Conservation (phyloP, 2,888 invertebrate genomes). For the Zaprionus lineosus region DNA sequence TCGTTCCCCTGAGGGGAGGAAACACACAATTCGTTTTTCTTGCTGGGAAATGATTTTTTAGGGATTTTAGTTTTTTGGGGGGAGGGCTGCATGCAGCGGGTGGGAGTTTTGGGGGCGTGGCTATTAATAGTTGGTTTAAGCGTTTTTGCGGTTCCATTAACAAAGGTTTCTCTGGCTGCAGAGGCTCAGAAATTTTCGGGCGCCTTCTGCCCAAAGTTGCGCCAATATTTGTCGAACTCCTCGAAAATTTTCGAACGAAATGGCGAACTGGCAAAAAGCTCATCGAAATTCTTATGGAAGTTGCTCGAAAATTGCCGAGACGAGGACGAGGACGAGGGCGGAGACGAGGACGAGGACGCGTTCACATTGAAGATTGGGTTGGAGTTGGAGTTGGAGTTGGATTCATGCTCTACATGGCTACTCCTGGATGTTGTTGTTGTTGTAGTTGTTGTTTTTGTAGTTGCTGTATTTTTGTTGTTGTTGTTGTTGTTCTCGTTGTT, state of each 20-base stretch:
- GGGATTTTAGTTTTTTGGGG: no score
- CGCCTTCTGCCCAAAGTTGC: slow-evolving; percentile 65
- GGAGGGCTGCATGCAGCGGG: slow-evolving; percentile 62
- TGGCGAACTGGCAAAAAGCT: slow-evolving; percentile 77
- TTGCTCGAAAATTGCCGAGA: slow-evolving; percentile 47
- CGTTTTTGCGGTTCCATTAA: slow-evolving; percentile 46
- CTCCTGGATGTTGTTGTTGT: slow-evolving; percentile 23
- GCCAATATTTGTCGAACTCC: slow-evolving; percentile 80
- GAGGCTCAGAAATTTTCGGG: slow-evolving; percentile 41
- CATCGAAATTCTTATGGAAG: slow-evolving; percentile 67
- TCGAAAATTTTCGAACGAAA: slow-evolving; percentile 74
- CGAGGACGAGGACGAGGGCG: slow-evolving; percentile 21
- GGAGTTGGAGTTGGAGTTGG: slow-evolving; percentile 31
- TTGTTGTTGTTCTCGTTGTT: slow-evolving; percentile 23
- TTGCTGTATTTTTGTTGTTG: slow-evolving; percentile 14
- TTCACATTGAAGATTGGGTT: slow-evolving; percentile 18
- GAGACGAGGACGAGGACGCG: slow-evolving; percentile 14
- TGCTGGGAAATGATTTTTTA: no score
- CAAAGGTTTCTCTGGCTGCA: slow-evolving; percentile 45
- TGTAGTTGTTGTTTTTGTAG: slow-evolving; percentile 22
- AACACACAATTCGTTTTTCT: no score
- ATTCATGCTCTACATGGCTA: slow-evolving; percentile 38
- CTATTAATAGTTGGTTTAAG: slow-evolving; percentile 2
- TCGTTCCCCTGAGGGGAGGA: slow-evolving; percentile 27
- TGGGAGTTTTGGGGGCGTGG: neutral